Evolutionary conservation across 1,140 invertebrate genomes (phyloP).

Genomic region (Drosophila setifemur): DNA sequence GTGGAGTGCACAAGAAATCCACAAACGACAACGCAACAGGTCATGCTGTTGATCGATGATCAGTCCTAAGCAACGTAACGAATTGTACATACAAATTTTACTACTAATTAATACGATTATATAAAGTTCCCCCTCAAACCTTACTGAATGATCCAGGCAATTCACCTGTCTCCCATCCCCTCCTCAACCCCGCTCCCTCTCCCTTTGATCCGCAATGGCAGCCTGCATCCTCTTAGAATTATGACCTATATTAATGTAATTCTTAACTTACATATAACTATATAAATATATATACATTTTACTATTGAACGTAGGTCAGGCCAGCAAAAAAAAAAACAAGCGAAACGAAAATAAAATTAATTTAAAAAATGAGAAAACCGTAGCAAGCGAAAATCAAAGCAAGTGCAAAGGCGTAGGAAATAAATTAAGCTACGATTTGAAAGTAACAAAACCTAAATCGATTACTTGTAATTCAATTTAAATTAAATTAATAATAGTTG

Average conservation of each 20-base stretch:
- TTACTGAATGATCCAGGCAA: neutral
- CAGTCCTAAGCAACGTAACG: constrained; percentile 82
- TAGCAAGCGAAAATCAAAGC: constrained; percentile 76
- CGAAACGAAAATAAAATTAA: constrained; percentile 35
- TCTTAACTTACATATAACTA: constrained; percentile 79
- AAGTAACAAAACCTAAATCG: constrained; percentile 49
- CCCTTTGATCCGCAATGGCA: constrained; percentile 21
- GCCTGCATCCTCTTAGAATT: constrained; percentile 64
- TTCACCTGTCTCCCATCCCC: neutral
- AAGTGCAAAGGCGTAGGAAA: constrained; percentile 64
- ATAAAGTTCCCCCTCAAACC: constrained; percentile 41
- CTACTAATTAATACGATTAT: constrained; percentile 77
- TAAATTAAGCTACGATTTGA: constrained; percentile 74
- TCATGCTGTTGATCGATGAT: constrained; percentile 87
- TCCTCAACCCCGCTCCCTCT: constrained; percentile 4
- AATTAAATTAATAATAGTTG: constrained; percentile 80
- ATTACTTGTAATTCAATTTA: constrained; percentile 77
- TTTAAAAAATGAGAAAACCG: constrained; percentile 43
- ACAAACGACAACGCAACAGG: constrained; percentile 84
- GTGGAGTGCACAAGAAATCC: constrained; percentile 89
- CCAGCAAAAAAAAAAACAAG: constrained; percentile 47
- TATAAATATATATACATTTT: constrained; percentile 75
- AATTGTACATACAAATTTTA: constrained; percentile 80
- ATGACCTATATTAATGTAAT: constrained; percentile 79
- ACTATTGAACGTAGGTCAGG: constrained; percentile 71